These are phyloP conservation scores for Apotomis betuletana DNA, from an alignment of 2,888 invertebrate species.

Conservation along the genomic window DNA sequence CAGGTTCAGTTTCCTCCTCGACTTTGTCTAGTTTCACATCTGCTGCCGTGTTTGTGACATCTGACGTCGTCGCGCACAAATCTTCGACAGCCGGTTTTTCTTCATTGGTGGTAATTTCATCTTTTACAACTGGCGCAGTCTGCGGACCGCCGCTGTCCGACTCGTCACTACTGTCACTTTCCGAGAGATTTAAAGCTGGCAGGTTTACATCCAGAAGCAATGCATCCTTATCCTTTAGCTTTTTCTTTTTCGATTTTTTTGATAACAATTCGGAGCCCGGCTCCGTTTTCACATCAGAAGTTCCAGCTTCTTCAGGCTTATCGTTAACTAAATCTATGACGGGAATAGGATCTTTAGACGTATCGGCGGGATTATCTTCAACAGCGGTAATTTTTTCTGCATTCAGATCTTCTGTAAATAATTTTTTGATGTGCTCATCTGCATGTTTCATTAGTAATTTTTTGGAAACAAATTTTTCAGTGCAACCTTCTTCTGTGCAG, in stretches of 20 bases:
- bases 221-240: constrained; percentile 76
- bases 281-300: constrained; percentile 66
- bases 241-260: constrained; percentile 78
- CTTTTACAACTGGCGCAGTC: constrained; percentile 55
- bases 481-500: constrained; percentile 88
- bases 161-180: constrained; percentile 91
- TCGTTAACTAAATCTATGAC: constrained; percentile 71
- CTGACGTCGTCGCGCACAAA: constrained; percentile 46
- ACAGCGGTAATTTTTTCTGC: constrained; percentile 56
- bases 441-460: constrained; percentile 90
- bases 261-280: constrained; percentile 61
- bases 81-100: constrained; percentile 54
- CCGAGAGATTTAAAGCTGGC: constrained; percentile 92
- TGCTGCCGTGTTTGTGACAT: constrained; percentile 42
- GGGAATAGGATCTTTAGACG: constrained; percentile 64
- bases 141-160: constrained; percentile 71
- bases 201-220: constrained; percentile 84
- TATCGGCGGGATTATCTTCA: constrained; percentile 59
- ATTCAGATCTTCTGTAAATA: constrained; percentile 61
- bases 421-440: constrained; percentile 81
- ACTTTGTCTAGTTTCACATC: constrained; percentile 47
- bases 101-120: constrained; percentile 53
- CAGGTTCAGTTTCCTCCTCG: constrained; percentile 50
- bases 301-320: constrained; percentile 65
- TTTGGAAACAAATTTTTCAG: constrained; percentile 91